Base-by-base conservation (phyloP, 2,888 invertebrate genomes). In the Chironomus tentans region DNA sequence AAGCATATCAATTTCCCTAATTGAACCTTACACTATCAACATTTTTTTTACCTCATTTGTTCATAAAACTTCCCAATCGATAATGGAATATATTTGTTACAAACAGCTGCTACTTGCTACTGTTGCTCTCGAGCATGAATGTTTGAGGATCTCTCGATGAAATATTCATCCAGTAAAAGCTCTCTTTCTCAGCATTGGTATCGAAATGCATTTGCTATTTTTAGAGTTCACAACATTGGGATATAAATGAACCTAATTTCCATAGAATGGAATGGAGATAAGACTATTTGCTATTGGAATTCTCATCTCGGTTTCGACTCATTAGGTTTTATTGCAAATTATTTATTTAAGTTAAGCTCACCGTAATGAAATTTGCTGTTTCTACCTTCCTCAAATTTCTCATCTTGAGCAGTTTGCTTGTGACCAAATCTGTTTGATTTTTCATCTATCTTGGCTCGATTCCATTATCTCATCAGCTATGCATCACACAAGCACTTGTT, bases 201-300 rank as follows among this genome's bases (percentile, higher is more conserved):
- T 38, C 38, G 38, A 38, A 10, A 38, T 38, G 38, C 38, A 38
- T 38, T 28, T 2, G 10, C 10, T 10, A 10, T 38, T 38, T 38
- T 38, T 38, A 38, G 1, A 10, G 38, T 1, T 4, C 6, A 28
- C 28, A 48, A 48, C 13, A 5, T 15, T 50, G 50, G n/a, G 5
- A 56, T 56, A 15, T 71, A 18, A 71, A 22, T 6, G 21, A 70
- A n/a, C 21, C n/a, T 62, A 62, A 72, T 72, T 72, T 62, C 50
- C 72, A 72, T 72, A 62, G 62, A 56, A 72, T 72, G 38, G 24
- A 65, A 24, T 21, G 56, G 18, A 18, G 21, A 65, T 65, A 65
- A 65, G 21, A 12, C 21, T 24, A 13, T 24, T 13, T 22, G 18
- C 12, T 65, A 65, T 65, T 18, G 65, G 65, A 24, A 65, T 65